Percentiles rank a stretch among this genome's conserved stretches.
Conservation (phyloP, 2,888 invertebrate genomes). For the Merodon equestris region DNA sequence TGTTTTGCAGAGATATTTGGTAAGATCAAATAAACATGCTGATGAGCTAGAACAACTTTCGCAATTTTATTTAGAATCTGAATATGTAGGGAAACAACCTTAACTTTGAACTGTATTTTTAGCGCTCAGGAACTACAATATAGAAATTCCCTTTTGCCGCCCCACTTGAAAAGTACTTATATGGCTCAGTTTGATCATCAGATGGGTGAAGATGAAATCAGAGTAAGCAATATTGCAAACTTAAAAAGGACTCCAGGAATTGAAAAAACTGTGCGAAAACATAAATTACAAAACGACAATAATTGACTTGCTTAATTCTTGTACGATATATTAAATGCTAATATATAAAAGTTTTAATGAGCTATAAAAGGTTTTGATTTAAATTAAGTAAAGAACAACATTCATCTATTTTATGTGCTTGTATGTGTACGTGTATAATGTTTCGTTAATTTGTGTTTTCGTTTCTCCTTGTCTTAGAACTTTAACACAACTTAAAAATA, state of each 20-base stretch:
- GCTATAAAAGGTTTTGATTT: conserved; percentile 22
- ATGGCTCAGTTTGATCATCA: conserved; percentile 87
- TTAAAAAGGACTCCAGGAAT: conserved; percentile 58
- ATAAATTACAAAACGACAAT: conserved; percentile 48
- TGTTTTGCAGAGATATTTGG: conserved; percentile 73
- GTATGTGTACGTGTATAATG: conserved; percentile 30
- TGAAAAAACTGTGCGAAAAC: conserved; percentile 39
- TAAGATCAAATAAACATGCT: conserved; percentile 62
- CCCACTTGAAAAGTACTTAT: conserved; percentile 91
- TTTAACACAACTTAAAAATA: conserved; percentile 26
- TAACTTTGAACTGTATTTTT: conserved; percentile 14
- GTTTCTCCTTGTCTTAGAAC: conserved; percentile 30
- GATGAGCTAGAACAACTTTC: too few species aligned
- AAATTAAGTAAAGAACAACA: not conserved
- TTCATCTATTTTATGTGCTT: conserved; percentile 30
- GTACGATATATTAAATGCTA: conserved; percentile 28
- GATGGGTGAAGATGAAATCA: conserved; percentile 84
- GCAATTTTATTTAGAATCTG: conserved; percentile 4
- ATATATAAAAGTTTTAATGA: not conserved
- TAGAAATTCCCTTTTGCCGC: conserved; percentile 90
- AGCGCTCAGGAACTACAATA: conserved; percentile 86
- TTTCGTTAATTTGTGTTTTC: conserved; percentile 51
- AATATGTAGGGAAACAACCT: too few species aligned
- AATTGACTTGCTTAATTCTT: conserved; percentile 45
- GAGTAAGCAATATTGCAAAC: conserved; percentile 79